phyloP scores from a whole-genome alignment of 2,797 vertebrate genomes.

The Eupleurogrammus muticus region DNA sequence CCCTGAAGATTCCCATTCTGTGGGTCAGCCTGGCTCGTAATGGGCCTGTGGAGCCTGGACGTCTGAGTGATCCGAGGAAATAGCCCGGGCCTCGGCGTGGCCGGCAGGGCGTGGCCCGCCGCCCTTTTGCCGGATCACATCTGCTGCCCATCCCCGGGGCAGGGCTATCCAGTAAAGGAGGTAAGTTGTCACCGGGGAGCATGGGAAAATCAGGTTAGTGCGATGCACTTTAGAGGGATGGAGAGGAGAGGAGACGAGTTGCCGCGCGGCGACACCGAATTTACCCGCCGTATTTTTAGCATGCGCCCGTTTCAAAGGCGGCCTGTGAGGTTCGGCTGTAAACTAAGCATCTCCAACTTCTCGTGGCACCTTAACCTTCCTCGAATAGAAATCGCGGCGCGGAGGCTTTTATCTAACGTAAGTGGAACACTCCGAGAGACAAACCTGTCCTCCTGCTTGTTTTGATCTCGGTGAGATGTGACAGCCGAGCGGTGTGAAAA shows the following conservation, averaged over 20 bases:
- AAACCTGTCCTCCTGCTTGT: constrained; percentile 40
- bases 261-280: constrained; percentile 33
- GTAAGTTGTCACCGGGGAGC: constrained; percentile 61
- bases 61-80: constrained; percentile 62
- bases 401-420: constrained; percentile 31
- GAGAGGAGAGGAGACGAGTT: constrained; percentile 23
- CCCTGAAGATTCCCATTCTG: constrained; percentile 13
- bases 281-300: constrained; percentile 55
- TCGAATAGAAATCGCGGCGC: constrained; percentile 52
- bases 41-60: constrained; percentile 43
- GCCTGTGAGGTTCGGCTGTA: constrained; percentile 28
- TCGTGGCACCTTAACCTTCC: constrained; percentile 35
- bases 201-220: constrained; percentile 51
- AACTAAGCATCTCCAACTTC: constrained; percentile 62
- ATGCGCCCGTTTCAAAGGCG: constrained; percentile 37
- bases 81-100: constrained; percentile 32
- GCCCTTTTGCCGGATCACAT: constrained; percentile 61
- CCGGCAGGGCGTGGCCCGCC: constrained; percentile 53
- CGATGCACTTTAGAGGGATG: constrained; percentile 45
- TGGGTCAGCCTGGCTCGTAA: constrained; percentile 40
- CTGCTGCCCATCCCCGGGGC: constrained; percentile 60
- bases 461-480: constrained; percentile 53
- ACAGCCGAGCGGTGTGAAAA: constrained; percentile 35
- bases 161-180: constrained; percentile 44
- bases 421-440: constrained; percentile 39